Conservation (phyloP, 1,140 invertebrate species). For the Dreissena rostriformis region DNA sequence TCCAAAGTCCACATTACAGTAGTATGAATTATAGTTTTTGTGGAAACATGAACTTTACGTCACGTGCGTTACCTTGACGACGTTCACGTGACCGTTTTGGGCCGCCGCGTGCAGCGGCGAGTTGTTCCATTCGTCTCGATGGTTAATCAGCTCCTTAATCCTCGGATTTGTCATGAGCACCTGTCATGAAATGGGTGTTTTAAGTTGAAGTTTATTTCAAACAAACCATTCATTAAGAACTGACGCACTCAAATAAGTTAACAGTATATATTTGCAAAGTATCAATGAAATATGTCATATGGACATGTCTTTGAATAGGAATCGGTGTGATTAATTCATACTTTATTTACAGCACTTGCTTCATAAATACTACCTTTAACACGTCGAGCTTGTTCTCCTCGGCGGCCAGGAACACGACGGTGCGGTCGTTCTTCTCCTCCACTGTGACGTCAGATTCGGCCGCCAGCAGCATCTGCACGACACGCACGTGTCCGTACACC, state of each 20-base stretch:
- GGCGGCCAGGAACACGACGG: slow-evolving; percentile 78
- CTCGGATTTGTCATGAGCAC: slow-evolving; percentile 67
- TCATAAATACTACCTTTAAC: slow-evolving; percentile 76
- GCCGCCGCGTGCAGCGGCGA: slow-evolving; percentile 87
- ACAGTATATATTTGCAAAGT: too few species aligned
- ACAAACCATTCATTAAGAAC: too few species aligned
- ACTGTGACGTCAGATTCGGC: slow-evolving; percentile 76
- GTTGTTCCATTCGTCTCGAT: slow-evolving; percentile 78
- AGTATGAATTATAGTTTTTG: slow-evolving; percentile 43
- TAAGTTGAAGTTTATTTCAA: too few species aligned
- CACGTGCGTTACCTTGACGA: slow-evolving; percentile 74
- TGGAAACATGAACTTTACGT: slow-evolving; percentile 29
- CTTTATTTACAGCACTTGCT: too few species aligned
- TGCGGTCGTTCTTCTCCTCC: slow-evolving; percentile 81
- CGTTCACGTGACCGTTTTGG: slow-evolving; percentile 85
- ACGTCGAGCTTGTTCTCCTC: slow-evolving; percentile 79
- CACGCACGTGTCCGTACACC: slow-evolving; percentile 77
- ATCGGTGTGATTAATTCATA: too few species aligned
- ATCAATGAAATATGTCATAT: too few species aligned
- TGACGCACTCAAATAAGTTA: too few species aligned
- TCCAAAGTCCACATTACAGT: slow-evolving; percentile 76
- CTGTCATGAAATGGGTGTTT: slow-evolving; percentile 42
- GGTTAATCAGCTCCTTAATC: slow-evolving; percentile 69
- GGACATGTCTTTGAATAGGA: too few species aligned
- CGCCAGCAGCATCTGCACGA: slow-evolving; percentile 75